phyloP scores from a whole-genome alignment of 2,888 invertebrate species.

The Oxytorus armatus region DNA sequence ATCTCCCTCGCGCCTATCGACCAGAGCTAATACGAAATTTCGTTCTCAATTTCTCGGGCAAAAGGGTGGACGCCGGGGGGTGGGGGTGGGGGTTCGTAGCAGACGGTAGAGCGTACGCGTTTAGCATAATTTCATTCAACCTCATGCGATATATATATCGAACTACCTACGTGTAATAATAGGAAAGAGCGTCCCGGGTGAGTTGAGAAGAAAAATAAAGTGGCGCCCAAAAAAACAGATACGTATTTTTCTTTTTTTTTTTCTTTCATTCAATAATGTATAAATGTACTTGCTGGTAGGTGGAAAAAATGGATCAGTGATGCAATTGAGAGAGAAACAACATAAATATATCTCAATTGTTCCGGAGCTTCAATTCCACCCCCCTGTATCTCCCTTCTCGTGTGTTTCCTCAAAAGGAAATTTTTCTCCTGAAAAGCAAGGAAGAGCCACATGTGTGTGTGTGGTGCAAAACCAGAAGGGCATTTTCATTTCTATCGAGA shows the following conservation, averaged over 20 bases:
- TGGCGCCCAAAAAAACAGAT: not conserved
- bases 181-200: not conserved
- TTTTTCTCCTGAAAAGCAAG: too few relatives aligned
- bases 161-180: conserved; percentile 11
- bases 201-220: not conserved
- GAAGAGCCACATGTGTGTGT: too few relatives aligned
- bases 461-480: too few relatives aligned
- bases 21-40: conserved; percentile 42
- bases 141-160: not conserved
- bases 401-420: too few relatives aligned
- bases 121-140: conserved; percentile 51
- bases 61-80: too few relatives aligned
- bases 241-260: too few relatives aligned
- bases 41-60: conserved; percentile 40
- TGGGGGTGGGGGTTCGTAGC: conserved; percentile 45
- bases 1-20: not conserved
- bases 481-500: too few relatives aligned
- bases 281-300: not conserved
- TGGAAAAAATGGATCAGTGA: too few relatives aligned
- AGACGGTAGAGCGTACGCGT: conserved; percentile 55
- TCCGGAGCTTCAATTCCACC: too few relatives aligned
- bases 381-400: too few relatives aligned
- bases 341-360: too few relatives aligned
- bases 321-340: too few relatives aligned
- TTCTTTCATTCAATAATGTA: conserved; percentile 11